These are phyloP conservation scores for Phrynocephalus vlangalii DNA, from an alignment of 2,797 vertebrate species.

Conservation along the genomic window DNA sequence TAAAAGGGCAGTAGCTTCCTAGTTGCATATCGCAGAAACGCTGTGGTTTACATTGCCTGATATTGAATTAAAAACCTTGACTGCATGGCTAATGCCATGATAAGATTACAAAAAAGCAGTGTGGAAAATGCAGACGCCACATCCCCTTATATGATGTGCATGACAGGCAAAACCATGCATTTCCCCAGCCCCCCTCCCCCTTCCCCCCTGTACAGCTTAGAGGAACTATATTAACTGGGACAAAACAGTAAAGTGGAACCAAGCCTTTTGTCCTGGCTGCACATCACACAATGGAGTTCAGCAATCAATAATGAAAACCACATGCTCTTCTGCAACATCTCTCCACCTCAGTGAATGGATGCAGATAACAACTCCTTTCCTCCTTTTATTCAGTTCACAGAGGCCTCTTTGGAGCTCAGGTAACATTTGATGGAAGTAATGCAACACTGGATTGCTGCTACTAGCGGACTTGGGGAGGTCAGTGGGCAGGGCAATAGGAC, in stretches of 20 bases:
- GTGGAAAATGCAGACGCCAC: constrained; percentile 23
- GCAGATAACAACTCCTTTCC: constrained; percentile 28
- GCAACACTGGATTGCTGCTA: constrained; percentile 14
- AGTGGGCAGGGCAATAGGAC: not conserved
- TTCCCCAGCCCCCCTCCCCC: not conserved
- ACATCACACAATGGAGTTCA: constrained; percentile 35
- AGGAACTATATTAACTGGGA: constrained; percentile 68
- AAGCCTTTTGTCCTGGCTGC: constrained; percentile 58
- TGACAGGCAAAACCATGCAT: not conserved
- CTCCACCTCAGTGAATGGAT: not conserved
- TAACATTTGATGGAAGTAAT: constrained; percentile 15
- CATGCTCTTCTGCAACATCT: not conserved
- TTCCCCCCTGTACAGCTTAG: constrained; percentile 20
- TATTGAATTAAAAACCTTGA: constrained; percentile 20
- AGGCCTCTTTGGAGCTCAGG: constrained; percentile 12
- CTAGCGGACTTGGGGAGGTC: not conserved
- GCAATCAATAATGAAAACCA: constrained; percentile 50
- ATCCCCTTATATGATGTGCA: constrained; percentile 2
- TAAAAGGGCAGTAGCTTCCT: accelerated
- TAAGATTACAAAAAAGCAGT: constrained; percentile 32
- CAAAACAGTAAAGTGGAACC: constrained; percentile 56
- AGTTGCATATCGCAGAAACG: not conserved
- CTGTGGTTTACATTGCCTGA: not conserved
- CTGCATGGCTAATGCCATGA: accelerated
- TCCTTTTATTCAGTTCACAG: constrained; percentile 18